Evolutionary conservation across 1,140 invertebrate species (phyloP).

Genomic region (Macrotrachela quadricornifera): DNA sequence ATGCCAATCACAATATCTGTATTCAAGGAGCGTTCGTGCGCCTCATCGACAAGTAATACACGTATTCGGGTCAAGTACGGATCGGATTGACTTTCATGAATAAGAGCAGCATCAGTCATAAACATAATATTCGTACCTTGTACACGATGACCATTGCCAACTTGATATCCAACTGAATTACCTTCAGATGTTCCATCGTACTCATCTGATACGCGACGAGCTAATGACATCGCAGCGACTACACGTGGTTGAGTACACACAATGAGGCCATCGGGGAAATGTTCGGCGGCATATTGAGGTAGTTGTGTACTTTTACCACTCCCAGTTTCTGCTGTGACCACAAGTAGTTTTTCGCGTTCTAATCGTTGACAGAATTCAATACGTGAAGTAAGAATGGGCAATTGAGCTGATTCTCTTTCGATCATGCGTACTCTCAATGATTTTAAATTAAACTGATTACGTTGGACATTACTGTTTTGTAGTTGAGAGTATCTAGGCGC

Average conservation of each 20-base stretch:
- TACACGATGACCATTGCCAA: constrained; percentile 36
- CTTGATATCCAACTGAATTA: neutral
- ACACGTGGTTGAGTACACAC: constrained; percentile 62
- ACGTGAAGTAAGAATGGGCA: too few species aligned
- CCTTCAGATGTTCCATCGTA: neutral
- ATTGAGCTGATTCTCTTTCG: too few species aligned
- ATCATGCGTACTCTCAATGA: too few species aligned
- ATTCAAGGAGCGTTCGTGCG: constrained; percentile 83
- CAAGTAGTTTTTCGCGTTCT: too few species aligned
- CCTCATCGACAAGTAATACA: constrained; percentile 94
- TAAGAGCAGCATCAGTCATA: constrained; percentile 93
- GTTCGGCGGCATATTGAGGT: neutral
- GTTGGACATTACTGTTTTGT: too few species aligned
- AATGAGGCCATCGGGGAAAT: constrained; percentile 31
- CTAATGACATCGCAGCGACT: neutral
- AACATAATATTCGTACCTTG: constrained; percentile 80
- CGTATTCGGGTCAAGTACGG: constrained; percentile 83
- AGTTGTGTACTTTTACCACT: neutral
- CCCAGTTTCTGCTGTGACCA: too few species aligned
- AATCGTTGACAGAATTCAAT: too few species aligned
- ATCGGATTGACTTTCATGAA: constrained; percentile 76
- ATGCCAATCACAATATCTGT: constrained; percentile 88
- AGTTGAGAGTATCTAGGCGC: too few species aligned
- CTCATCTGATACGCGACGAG: neutral
- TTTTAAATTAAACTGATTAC: too few species aligned